Conservation (phyloP, 2,113 vertebrate genomes). For the Origma solitaria region DNA sequence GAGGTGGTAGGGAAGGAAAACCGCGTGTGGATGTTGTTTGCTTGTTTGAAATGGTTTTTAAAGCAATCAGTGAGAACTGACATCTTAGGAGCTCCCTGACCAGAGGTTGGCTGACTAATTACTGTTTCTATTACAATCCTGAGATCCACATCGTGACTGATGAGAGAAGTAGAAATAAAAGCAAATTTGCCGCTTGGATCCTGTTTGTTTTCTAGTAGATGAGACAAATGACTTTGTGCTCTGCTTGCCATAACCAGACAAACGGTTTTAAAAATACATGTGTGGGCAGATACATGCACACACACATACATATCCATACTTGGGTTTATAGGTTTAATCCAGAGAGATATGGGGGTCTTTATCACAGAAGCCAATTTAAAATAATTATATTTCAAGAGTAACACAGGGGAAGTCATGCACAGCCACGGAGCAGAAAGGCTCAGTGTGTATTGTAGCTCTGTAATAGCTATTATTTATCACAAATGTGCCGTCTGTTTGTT, state of each 20-base stretch:
- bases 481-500: conserved; percentile 71
- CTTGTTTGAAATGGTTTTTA: neutral
- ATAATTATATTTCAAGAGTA: conserved; percentile 48
- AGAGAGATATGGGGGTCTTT: neutral
- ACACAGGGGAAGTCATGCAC: conserved; percentile 4
- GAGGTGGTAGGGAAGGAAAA: neutral
- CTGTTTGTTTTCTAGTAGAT: neutral
- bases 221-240: neutral
- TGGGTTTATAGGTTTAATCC: neutral
- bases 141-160: neutral
- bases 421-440: conserved; percentile 60
- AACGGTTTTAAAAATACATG: neutral
- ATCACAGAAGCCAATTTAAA: neutral
- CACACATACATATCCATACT: neutral
- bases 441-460: conserved; percentile 67
- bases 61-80: neutral
- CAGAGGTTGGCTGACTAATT: neutral
- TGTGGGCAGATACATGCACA: neutral
- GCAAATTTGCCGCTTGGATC: neutral
- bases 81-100: neutral
- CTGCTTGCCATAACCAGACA: neutral
- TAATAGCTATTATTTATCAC: conserved; percentile 80
- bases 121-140: neutral
- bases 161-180: neutral
- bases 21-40: neutral